Conservation (phyloP, 2,888 invertebrate genomes). For the Stratiomys singularior region DNA sequence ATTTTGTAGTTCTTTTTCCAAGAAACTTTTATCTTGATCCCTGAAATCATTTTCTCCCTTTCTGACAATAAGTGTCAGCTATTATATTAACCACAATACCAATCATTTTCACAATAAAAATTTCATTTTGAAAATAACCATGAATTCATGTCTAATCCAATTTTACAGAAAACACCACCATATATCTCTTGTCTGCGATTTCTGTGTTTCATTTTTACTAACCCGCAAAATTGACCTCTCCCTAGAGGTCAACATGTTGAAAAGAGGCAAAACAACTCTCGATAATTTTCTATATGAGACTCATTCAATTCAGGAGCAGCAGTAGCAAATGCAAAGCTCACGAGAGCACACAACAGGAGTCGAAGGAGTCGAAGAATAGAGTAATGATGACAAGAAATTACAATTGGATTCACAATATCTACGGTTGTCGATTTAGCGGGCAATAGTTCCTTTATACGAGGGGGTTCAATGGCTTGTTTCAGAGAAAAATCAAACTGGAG, state of each 20-base stretch:
- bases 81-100: not conserved
- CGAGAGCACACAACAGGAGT: not conserved
- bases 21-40: too few relatives aligned
- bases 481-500: not conserved
- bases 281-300: conserved; percentile 38
- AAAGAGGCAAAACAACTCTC: conserved; percentile 34
- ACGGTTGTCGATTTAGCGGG: not conserved
- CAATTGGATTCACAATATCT: conserved; percentile 28
- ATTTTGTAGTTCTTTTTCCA: too few relatives aligned
- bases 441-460: not conserved
- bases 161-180: conserved; percentile 23
- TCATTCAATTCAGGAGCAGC: conserved; percentile 10
- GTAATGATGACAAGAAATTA: conserved; percentile 38
- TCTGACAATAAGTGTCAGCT: too few relatives aligned
- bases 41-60: too few relatives aligned
- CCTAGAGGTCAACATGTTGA: conserved; percentile 24
- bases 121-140: conserved; percentile 23
- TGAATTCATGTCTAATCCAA: conserved; percentile 38
- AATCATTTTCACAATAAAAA: conserved; percentile 18
- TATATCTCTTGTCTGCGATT: conserved; percentile 10
- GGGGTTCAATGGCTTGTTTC: not conserved
- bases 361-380: conserved; percentile 23
- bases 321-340: not conserved
- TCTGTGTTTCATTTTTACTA: not conserved
- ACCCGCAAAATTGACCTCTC: conserved; percentile 16